Evolutionary conservation across 1,140 invertebrate genomes (phyloP), one percentile per base, ranked within the genome.

Genomic region (Drosophila suzukii): DNA sequence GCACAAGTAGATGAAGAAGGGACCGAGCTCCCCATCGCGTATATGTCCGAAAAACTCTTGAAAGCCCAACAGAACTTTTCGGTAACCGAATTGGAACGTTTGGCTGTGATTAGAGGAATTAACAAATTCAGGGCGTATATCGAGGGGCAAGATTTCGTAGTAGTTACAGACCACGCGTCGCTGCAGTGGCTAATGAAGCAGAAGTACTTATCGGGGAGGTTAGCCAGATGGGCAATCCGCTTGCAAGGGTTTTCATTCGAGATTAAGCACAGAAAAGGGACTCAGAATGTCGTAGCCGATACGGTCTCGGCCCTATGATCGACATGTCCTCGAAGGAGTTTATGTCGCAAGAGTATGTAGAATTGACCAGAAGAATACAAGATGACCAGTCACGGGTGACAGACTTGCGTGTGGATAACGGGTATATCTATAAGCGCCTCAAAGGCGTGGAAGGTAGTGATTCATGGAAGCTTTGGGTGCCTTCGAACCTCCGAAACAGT

Each of bases 181-280:
- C 38, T 91, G 6, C 68, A 81, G 43, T 85, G 83, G 83, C 68
- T 91, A n/a, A 61, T 85, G 39, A 39, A 44, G 0, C 73, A 91
- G 36, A 93, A 92, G 6, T 93, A 94, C 59, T 90, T 54, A 39
- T 63, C 74, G 32, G 80, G 88, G 17, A 43, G 53, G 17, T 50
- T 75, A 15, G 72, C 72, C 3, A 24, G 72, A 34, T 73, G 70
- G 47, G 15, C 36, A 17, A 71, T 62, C 12, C n/a, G n/a, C 12
- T 51, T 27, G 11, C 65, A 59, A n/a, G 24, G 56, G 3, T 51
- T 51, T 32, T 15, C n/a, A 6, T 51, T 51, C n/a, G 3, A 11
- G 7, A 51, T 15, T 32, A 32, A 32, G 7, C 30, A 32, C 30
- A 32, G 30, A 32, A 32, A 32, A 32, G 30, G 30, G 4, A 30